A percentile compares a stretch with the other conserved stretches of the same genome.
Evolutionary conservation across 1,140 invertebrate genomes (phyloP).

Genomic region (Orussus abietinus): DNA sequence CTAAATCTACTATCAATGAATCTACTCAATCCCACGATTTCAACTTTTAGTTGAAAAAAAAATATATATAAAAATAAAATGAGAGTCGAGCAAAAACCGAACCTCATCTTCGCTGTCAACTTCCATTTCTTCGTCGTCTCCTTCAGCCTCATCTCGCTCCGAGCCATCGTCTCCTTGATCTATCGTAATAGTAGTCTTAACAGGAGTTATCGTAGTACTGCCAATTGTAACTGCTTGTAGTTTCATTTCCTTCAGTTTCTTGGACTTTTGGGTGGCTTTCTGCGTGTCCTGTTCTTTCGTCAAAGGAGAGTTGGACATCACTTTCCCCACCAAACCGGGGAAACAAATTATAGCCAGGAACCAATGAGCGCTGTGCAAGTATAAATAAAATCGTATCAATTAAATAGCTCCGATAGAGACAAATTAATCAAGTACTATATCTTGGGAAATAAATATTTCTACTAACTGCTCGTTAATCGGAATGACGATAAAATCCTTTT

Average conservation of each 20-base stretch:
- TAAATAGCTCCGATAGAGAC: not conserved
- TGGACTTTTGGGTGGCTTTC: constrained; percentile 26
- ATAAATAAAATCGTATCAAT: constrained; percentile 19
- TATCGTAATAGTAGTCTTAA: constrained; percentile 54
- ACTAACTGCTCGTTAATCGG: constrained; percentile 94
- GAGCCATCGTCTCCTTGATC: constrained; percentile 66
- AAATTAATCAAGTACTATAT: constrained; percentile 6
- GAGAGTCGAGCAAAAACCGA: constrained; percentile 13
- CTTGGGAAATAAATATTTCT: constrained; percentile 2
- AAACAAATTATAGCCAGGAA: constrained; percentile 96
- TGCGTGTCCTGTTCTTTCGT: constrained; percentile 25
- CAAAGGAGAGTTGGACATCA: constrained; percentile 20
- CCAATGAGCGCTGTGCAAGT: constrained; percentile 78
- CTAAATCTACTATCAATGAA: too few species aligned
- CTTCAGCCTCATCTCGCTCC: constrained; percentile 79
- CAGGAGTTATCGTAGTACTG: constrained; percentile 64
- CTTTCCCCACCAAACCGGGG: constrained; percentile 68
- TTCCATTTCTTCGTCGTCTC: constrained; percentile 67
- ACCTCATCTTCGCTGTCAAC: constrained; percentile 49
- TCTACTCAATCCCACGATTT: too few species aligned
- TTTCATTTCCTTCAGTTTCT: constrained; percentile 41
- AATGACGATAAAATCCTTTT: constrained; percentile 94
- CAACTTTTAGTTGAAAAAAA: not conserved
- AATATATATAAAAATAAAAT: constrained; percentile 8
- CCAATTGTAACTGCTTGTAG: constrained; percentile 58